Evolutionary conservation across 2,888 invertebrate species (phyloP).

Genomic region (Tethea ocularis): DNA sequence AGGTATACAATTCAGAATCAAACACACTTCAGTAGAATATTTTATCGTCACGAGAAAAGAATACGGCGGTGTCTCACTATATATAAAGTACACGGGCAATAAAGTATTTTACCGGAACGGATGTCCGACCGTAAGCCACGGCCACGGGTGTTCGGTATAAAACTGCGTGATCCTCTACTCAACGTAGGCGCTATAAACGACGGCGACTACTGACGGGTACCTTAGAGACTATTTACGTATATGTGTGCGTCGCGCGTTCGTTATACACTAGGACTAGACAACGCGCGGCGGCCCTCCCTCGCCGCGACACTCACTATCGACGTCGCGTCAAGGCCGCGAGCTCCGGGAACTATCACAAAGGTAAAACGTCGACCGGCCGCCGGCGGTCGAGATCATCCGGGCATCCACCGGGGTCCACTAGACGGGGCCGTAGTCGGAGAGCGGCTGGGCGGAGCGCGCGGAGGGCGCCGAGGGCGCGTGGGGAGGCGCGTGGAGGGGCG

Average conservation of each 20-base stretch:
- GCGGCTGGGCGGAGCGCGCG: constrained; percentile 70
- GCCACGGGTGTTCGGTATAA: background rate
- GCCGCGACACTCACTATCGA: constrained; percentile 27
- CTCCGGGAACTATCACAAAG: constrained; percentile 10
- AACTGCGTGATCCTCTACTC: background rate
- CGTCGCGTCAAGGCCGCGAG: constrained; percentile 5
- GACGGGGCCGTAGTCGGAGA: constrained; percentile 78
- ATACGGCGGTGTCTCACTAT: constrained; percentile 29
- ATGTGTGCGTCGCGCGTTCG: constrained; percentile 61
- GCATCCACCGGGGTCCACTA: constrained; percentile 18
- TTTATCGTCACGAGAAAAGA: constrained; percentile 25
- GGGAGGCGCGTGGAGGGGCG: constrained; percentile 32
- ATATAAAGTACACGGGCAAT: constrained; percentile 24
- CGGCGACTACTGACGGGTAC: constrained; percentile 19
- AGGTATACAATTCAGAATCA: constrained; percentile 14
- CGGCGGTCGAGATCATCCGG: too few relatives aligned
- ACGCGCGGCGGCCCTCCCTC: constrained; percentile 48
- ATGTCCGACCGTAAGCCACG: constrained; percentile 21
- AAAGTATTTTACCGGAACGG: constrained; percentile 43
- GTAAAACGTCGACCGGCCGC: constrained; percentile 18
- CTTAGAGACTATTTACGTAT: constrained; percentile 79
- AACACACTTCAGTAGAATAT: constrained; percentile 37
- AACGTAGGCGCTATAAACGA: constrained; percentile 7
- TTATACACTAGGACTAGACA: constrained; percentile 67
- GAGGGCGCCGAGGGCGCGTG: constrained; percentile 52